Evolutionary conservation across 92 coral and sea anemone species (phyloP), one percentile per base, ranked within the genome.

Genomic region (Zoanthus sansibaricus): DNA sequence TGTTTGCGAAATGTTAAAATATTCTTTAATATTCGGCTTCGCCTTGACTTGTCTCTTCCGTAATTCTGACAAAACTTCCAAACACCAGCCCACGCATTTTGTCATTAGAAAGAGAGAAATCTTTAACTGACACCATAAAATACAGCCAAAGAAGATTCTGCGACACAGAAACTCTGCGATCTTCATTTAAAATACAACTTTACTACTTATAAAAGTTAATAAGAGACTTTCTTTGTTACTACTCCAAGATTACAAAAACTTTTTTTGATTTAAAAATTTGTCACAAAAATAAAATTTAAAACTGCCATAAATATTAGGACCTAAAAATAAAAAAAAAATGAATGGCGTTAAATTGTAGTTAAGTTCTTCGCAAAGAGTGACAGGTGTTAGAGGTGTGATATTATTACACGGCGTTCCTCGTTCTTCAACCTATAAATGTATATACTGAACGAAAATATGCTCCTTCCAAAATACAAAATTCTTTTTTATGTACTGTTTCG

Each of bases 31-130:
- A 80, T 66, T 67, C 12, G 42, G 42, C 85, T 66, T 64, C 18
- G 51, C 71, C 12, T 21, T 13, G 85, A 64, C 85, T 80, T 33
- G 46, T 51, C 74, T 37, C 37, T 80, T 80, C 75, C 85, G 70
- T 12, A 80, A 10, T 45, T 66, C 47, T 80, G 85, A 66, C 85
- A 80, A 71, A 46, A 54, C 47, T 47, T 67, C 72, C 71, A 71
- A 78, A 78, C 73, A 88, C n/a, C 89, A 18, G 45, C 94, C 91
- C 94, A 91, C 89, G 91, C 94, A 68, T 56, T 56, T 11, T 82
- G 91, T 59, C 89, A 85, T 80, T 80, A 80, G 85, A 20, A 68
- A 14, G 45, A 48, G 75, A 18, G 6, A 15, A 47, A 45, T 25
- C 75, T 47, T 80, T 70, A 47, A 48, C 48, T 32, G 82, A 80